Base-by-base conservation (phyloP, 2,113 vertebrate genomes). In the Dinomys branickii region DNA sequence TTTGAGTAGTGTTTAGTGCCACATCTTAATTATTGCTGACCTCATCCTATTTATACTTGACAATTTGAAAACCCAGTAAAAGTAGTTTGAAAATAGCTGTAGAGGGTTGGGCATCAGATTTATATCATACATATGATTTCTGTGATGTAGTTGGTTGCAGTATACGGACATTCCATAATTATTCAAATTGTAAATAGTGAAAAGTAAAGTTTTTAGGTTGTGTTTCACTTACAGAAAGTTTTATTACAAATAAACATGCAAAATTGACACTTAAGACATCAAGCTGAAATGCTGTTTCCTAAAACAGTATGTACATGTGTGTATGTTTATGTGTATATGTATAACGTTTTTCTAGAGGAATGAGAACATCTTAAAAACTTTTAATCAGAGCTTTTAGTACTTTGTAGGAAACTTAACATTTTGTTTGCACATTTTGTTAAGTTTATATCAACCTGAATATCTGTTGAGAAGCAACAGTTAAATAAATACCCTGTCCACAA, bases 1-100 rank as follows among this genome's bases (percentile, higher is more conserved):
- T 97, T 77, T 67, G 63, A 84, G 93, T 92, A 95, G 47, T 85
- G 90, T 52, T 97, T 94, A 19, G 94, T 97, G 97, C 98, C 97
- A 97, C 95, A 91, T 94, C 65, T 82, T 47, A 73, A 94, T 92
- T 98, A 90, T 91, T 90, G 84, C 94, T 98, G 96, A 94, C 94
- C 97, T 97, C 93, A 58, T 96, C 38, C 52, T 97, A 56, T 98
- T 97, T 95, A 88, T 94, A 97, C 87, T 84, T 0, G 69, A 83
- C 33, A 92, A 1, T 94, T 95, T 91, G 94, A 92, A 95, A 87
- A 92, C 67, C 61, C 38, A 24, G 84, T 77, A 85, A 56, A 89
- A 33, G 90, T 63, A 54, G 35, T 88, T 93, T 95, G 88, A 5
- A 59, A 59, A 22, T 94, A 88, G 96, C 94, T 98, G 88, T 97